Evolutionary conservation across 2,888 invertebrate species (phyloP).

Genomic region (Drosophila antonietae): DNA sequence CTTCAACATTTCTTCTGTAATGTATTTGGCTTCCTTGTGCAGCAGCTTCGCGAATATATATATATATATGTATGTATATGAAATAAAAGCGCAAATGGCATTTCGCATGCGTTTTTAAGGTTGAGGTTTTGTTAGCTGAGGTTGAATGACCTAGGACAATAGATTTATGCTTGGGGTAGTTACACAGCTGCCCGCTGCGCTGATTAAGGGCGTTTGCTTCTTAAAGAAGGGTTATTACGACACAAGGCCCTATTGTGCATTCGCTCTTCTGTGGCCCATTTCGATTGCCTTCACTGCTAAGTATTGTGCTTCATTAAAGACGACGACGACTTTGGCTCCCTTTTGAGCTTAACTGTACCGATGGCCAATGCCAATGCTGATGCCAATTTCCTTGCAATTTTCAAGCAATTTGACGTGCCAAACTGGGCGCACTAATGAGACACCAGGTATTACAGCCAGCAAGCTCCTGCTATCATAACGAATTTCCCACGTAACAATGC

Average conservation of each 20-base stretch:
- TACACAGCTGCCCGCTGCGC: constrained; percentile 70
- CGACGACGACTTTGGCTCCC: constrained; percentile 13
- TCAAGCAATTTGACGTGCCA: constrained; percentile 67
- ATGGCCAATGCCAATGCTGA: constrained; percentile 43
- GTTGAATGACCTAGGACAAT: constrained; percentile 80
- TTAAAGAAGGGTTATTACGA: constrained; percentile 70
- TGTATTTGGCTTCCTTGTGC: constrained; percentile 43
- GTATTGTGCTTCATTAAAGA: constrained; percentile 55
- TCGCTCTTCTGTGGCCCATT: constrained; percentile 45
- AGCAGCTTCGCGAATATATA: constrained; percentile 57
- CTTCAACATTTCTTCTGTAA: constrained; percentile 3
- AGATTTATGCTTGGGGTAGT: constrained; percentile 76
- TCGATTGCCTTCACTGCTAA: constrained; percentile 50
- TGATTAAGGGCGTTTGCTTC: constrained; percentile 75
- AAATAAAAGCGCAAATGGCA: constrained; percentile 70
- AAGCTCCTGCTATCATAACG: constrained; percentile 57
- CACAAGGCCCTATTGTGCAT: constrained; percentile 29
- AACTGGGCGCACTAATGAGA: constrained; percentile 69
- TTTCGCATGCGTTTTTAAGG: constrained; percentile 65
- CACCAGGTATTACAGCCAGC: constrained; percentile 41
- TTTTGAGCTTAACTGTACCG: constrained; percentile 37
- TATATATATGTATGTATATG: constrained; percentile 17
- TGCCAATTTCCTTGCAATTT: constrained; percentile 73
- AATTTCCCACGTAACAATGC: constrained; percentile 78
- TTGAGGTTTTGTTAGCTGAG: constrained; percentile 56